Percentiles rank a stretch among this genome's conserved stretches.
Evolutionary conservation across 2,888 invertebrate species (phyloP).

Genomic region (Nezara viridula): DNA sequence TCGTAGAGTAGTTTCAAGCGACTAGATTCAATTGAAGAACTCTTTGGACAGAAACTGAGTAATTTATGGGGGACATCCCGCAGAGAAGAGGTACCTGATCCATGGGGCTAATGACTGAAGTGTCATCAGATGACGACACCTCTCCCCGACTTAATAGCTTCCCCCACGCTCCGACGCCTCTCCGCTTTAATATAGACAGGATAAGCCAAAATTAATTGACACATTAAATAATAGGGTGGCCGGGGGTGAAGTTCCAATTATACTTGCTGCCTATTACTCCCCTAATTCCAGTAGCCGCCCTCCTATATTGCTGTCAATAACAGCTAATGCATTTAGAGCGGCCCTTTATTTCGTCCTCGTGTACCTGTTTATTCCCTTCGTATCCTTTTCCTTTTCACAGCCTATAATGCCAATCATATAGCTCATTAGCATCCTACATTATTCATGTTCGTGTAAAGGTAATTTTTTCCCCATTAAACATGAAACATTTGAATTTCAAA

Average conservation of each 20-base stretch:
- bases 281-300: slow-evolving; percentile 40
- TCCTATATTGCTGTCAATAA: slow-evolving; percentile 48
- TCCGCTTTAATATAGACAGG: slow-evolving; percentile 44
- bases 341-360: slow-evolving; percentile 7
- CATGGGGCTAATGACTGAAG: background rate
- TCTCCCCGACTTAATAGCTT: background rate
- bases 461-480: background rate
- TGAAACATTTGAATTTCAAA: background rate
- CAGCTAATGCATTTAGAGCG: slow-evolving; percentile 35
- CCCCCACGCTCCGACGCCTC: slow-evolving; percentile 51
- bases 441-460: background rate
- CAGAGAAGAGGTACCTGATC: background rate
- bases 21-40: too few relatives aligned
- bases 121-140: slow-evolving; percentile 16
- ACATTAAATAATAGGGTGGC: slow-evolving; percentile 52
- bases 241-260: slow-evolving; percentile 43
- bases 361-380: slow-evolving; percentile 38
- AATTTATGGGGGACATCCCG: background rate
- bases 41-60: background rate
- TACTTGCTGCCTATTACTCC: slow-evolving; percentile 33
- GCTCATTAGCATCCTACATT: background rate
- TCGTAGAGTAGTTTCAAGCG: too few relatives aligned
- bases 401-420: slow-evolving; percentile 7
- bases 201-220: slow-evolving; percentile 57
- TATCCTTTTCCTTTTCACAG: slow-evolving; percentile 7